Percentiles rank a stretch among this genome's conserved stretches.
Conservation (phyloP, 64 coral and sea anemone species). For the Acropora yongei region DNA sequence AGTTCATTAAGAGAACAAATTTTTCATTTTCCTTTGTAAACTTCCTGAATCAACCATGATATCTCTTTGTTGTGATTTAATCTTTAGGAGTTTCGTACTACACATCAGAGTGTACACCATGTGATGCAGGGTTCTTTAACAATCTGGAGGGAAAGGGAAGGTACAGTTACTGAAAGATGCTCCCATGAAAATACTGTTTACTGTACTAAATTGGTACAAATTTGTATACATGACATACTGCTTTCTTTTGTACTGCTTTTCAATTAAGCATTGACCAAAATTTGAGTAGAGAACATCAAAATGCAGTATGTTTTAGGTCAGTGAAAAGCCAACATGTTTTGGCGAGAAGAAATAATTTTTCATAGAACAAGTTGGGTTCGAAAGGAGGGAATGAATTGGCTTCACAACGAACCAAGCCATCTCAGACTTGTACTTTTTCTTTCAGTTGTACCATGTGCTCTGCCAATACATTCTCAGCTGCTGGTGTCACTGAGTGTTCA, state of each 20-base stretch:
- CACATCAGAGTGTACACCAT: constrained; percentile 92
- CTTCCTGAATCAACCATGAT: background rate
- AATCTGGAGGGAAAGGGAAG: constrained; percentile 33
- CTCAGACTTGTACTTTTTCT: background rate
- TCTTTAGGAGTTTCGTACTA: constrained; percentile 79
- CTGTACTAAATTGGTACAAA: background rate
- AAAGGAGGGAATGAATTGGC: too few relatives aligned
- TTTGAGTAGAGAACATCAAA: too few relatives aligned
- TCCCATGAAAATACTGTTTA: background rate
- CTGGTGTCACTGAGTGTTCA: constrained; percentile 78
- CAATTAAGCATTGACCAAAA: too few relatives aligned
- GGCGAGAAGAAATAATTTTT: too few relatives aligned
- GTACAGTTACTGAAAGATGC: background rate
- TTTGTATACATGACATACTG: too few relatives aligned
- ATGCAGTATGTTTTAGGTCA: too few relatives aligned
- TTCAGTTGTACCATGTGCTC: constrained; percentile 80
- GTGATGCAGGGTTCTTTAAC: constrained; percentile 74
- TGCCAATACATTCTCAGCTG: constrained; percentile 71
- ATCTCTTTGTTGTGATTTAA: background rate
- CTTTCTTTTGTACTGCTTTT: too few relatives aligned
- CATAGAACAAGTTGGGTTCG: too few relatives aligned
- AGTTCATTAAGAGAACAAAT: too few relatives aligned
- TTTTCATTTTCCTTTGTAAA: too few relatives aligned
- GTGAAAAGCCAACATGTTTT: too few relatives aligned
- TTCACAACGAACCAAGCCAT: too few relatives aligned